Evolutionary conservation across 2,113 vertebrate genomes (phyloP), one percentile per base, ranked within the genome.

Genomic region (Zosterops japonicus): DNA sequence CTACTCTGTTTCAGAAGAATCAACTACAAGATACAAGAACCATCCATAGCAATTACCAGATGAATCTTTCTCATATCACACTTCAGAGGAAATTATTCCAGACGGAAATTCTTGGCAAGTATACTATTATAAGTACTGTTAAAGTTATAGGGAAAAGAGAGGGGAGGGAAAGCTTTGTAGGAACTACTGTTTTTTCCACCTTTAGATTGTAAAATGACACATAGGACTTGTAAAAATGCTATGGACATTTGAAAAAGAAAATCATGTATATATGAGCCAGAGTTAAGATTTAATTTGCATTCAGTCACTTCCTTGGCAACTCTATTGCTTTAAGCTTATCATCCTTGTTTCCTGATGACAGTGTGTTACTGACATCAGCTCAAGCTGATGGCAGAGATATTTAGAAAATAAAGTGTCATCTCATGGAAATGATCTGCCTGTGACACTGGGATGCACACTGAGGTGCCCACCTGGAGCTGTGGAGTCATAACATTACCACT

Each of bases 281-380:
- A 83, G 57, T 76, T 91, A 61, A 65, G 19, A 65, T 90, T 60
- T 77, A 31, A 83, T 91, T 87, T 91, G 33, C 55, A 91, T 84
- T 82, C 78, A 85, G 70, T 71, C 70, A 42, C 57, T 87, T 93
- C 52, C 75, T 95, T 94, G 84, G 67, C 84, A 96, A 53, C 42
- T 76, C n/a, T 61, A 5, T 68, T 79, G 41, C 78, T 68, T 93
- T 79, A 89, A 89, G 75, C 50, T 81, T 89, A 90, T 29, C 87
- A 79, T 44, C 46, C 67, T 68, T 91, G 39, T 85, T 96, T 87
- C 36, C 53, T 76, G 75, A 90, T 93, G 89, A 94, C 90, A 94
- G 2, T 59, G 89, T 95, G 91, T 85, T 94, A 80, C 87, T 91
- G 93, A 94, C 89, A 76, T 95, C 77, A 96, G 74, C 84, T 82